Evolutionary conservation across 2,888 invertebrate genomes (phyloP).

Genomic region (Caprella mutica): DNA sequence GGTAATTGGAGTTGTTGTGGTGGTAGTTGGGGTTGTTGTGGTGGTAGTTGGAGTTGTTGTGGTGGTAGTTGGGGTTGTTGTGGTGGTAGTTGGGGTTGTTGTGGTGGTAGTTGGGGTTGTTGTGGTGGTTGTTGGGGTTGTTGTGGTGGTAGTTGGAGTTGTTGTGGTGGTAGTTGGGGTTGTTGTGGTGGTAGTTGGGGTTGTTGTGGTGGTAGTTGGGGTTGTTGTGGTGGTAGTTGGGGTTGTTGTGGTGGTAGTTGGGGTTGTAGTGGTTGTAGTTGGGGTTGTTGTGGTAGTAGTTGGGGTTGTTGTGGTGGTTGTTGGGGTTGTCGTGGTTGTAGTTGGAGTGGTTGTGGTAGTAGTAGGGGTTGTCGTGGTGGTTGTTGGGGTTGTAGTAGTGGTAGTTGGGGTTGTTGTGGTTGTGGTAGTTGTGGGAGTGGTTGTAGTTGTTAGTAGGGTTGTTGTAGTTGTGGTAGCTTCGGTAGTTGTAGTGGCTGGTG

Average conservation of each 20-base stretch:
- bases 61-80: background rate
- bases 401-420: no score
- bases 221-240: background rate
- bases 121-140: background rate
- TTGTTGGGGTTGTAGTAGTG: no score
- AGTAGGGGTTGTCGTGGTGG: no score
- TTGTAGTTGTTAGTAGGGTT: no score
- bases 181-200: background rate
- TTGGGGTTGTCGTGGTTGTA: no score
- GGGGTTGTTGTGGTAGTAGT: background rate
- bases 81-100: background rate
- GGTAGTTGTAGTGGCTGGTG: background rate
- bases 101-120: background rate
- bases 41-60: background rate
- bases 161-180: background rate
- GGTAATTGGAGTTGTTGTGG: background rate
- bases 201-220: no score
- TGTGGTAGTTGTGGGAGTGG: no score
- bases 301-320: background rate
- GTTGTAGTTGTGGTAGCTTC: slow-evolving; percentile 4
- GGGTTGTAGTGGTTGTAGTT: background rate
- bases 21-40: background rate
- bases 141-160: background rate
- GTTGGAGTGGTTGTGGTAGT: no score
- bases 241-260: background rate